Evolutionary conservation across 2,888 invertebrate species (phyloP), one percentile per base, ranked within the genome.

Genomic region (Conops quadrifasciatus): DNA sequence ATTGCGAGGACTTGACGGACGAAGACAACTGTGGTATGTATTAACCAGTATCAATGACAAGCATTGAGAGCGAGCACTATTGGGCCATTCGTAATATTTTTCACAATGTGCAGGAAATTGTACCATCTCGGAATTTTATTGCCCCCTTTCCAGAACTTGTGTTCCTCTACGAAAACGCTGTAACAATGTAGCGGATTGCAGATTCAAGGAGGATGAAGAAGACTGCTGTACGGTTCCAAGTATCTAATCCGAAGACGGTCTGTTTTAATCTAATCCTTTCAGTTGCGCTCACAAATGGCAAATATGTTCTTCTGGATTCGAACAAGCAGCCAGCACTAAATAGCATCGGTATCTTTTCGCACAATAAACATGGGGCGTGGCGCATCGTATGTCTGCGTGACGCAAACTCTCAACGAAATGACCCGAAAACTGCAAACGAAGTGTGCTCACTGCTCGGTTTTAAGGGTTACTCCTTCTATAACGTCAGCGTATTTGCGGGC

Each of bases 1-100:
- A 95, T 80, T 94, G 94, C 80, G 86, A 86, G 56, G 93, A 94
- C 86, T 86, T 88, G n/a, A 89, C 90, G 16, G 95, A 95, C 81
- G 95, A 95, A 86, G 81, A 86, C 43, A 86, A 90, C 78, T 94
- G 94, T 81, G 88, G 93, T 93, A 87, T 30, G 21, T 15, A 5
- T 28, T 4, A 13, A 13, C 2, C 7, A 2, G 3, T 36, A 16
- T 19, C 9, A 13, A 26, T 43, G 19, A 58, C n/a, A n/a, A n/a
- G n/a, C n/a, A n/a, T n/a, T n/a, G n/a, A n/a, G n/a, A n/a, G n/a
- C n/a, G n/a, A n/a, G n/a, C n/a, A n/a, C n/a, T n/a, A n/a, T n/a
- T n/a, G 21, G 24, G 45, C 30, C 2, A 1, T 21, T 7, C 11
- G 2, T 58, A 26, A 36, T 24, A 24, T 45, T 13, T 45, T 13